These are phyloP conservation scores for Priocnemis perturbator DNA, from an alignment of 2,888 invertebrate genomes.

Conservation along the genomic window DNA sequence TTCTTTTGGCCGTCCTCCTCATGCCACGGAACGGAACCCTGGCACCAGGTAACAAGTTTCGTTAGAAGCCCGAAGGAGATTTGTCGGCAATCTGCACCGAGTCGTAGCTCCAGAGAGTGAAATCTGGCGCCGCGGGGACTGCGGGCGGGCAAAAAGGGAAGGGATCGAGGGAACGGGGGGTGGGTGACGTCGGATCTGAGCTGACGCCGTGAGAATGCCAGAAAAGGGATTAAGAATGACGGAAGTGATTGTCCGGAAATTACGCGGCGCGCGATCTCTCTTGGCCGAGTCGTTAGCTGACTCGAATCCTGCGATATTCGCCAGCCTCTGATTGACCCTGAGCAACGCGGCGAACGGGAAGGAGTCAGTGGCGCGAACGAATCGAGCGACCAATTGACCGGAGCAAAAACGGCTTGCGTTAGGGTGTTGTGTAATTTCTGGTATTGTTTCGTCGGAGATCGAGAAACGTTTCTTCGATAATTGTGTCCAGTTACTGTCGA, in stretches of 20 bases:
- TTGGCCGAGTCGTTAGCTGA: conserved; percentile 1
- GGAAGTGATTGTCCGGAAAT: conserved; percentile 53
- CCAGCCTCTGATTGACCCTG: too few species aligned
- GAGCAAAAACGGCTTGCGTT: too few species aligned
- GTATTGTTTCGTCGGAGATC: too few species aligned
- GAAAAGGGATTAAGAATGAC: conserved; percentile 38
- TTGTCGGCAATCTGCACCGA: conserved; percentile 24
- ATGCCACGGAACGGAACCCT: not conserved
- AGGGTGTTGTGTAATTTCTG: too few species aligned
- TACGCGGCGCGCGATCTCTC: conserved; percentile 30
- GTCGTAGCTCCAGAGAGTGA: conserved; percentile 24
- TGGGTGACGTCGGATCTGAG: conserved; percentile 27
- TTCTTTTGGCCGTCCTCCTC: not conserved
- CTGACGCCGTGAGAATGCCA: conserved; percentile 43
- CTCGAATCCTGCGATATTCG: not conserved
- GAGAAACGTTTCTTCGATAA: too few species aligned
- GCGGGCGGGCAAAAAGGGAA: not conserved
- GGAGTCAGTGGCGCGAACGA: too few species aligned
- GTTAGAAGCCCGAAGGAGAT: conserved; percentile 30
- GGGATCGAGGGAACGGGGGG: conserved; percentile 1
- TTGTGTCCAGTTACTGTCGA: too few species aligned
- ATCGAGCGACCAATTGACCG: too few species aligned
- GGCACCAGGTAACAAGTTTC: conserved; percentile 40
- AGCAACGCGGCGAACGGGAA: too few species aligned
- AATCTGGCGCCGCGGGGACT: not conserved